A percentile compares a stretch with the other conserved stretches of the same genome.
phyloP scores from a whole-genome alignment of 2,113 vertebrate species.

The Phrynocephalus versicolor region DNA sequence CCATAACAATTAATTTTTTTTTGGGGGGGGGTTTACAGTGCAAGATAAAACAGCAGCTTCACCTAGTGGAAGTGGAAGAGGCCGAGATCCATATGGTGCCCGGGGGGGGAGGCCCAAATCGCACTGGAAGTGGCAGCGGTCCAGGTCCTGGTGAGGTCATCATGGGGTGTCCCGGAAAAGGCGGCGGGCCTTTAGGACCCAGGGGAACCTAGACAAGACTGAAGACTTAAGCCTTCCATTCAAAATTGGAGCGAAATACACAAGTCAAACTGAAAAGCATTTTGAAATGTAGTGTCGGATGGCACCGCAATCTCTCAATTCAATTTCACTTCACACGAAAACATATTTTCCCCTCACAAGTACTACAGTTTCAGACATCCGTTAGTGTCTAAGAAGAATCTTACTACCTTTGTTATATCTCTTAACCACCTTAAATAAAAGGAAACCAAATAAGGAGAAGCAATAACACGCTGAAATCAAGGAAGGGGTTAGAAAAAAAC shows the following conservation, averaged over 20 bases:
- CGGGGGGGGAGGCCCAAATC: conserved; percentile 75
- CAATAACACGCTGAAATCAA: not conserved
- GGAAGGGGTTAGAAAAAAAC: conserved; percentile 11
- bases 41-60: not conserved
- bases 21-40: not conserved
- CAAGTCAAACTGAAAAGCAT: not conserved
- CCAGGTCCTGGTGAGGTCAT: conserved; percentile 75
- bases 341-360: not conserved
- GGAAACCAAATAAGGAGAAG: not conserved
- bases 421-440: not conserved
- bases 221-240: not conserved
- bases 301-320: not conserved
- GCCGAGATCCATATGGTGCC: conserved; percentile 75
- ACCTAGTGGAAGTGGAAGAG: conserved; percentile 75
- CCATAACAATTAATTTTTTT: not conserved
- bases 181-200: conserved; percentile 79
- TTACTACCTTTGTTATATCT: not conserved
- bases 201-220: conserved; percentile 65
- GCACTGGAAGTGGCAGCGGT: conserved; percentile 65
- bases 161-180: conserved; percentile 82
- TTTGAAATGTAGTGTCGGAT: not conserved
- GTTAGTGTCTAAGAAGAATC: not conserved
- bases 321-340: not conserved
- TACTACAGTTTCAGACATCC: not conserved
- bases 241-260: not conserved